These are phyloP conservation scores for Spongilla lacustris DNA, from an alignment of 37 sponge, comb jelly and placozoan genomes.

Conservation along the genomic window DNA sequence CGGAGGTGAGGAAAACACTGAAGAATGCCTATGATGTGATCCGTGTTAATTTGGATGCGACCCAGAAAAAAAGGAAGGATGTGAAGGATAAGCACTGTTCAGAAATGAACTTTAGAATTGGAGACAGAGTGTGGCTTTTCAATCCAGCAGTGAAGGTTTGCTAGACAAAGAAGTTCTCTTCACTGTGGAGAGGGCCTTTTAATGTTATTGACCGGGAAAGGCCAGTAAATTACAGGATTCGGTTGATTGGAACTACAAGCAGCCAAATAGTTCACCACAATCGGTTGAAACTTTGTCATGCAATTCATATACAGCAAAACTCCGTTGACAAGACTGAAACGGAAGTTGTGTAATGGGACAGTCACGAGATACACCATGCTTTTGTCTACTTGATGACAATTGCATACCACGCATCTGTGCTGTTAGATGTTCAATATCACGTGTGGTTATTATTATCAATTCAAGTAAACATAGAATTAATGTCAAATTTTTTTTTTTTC, in stretches of 20 bases:
- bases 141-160: constrained; percentile 43
- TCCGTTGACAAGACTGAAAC: too few species aligned
- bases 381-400: too few species aligned
- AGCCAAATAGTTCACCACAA: constrained; percentile 18
- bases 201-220: constrained; percentile 13
- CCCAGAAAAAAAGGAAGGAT: background rate
- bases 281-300: constrained; percentile 35
- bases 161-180: constrained; percentile 30
- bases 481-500: too few species aligned
- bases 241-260: constrained; percentile 13
- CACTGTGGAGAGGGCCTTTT: constrained; percentile 45
- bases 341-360: too few species aligned
- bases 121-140: constrained; percentile 45
- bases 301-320: too few species aligned
- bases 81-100: constrained; percentile 5
- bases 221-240: constrained; percentile 2
- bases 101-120: constrained; percentile 9
- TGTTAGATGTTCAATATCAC: too few species aligned
- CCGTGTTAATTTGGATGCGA: background rate
- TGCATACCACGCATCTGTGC: too few species aligned
- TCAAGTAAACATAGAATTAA: too few species aligned
- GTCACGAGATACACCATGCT: too few species aligned
- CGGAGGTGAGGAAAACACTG: background rate
- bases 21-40: constrained; percentile 10
- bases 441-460: too few species aligned